These are phyloP conservation scores for Cyanistes caeruleus DNA, from an alignment of 2,113 vertebrate species.

Conservation along the genomic window DNA sequence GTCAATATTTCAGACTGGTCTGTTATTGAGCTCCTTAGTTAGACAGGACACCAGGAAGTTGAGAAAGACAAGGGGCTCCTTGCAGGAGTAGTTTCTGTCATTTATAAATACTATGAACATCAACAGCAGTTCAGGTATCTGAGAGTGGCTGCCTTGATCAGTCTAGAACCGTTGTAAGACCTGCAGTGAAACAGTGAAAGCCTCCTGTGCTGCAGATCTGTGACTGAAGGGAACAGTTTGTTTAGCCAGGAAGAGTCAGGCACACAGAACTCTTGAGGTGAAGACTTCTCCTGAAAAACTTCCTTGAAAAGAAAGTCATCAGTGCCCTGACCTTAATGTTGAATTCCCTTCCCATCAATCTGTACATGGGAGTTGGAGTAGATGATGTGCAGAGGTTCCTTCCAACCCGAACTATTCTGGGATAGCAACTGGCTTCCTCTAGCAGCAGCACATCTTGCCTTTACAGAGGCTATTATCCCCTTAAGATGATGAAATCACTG, in stretches of 20 bases:
- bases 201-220: not conserved
- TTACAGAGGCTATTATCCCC: not conserved
- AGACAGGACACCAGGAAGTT: not conserved
- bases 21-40: not conserved
- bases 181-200: not conserved
- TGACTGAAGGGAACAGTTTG: not conserved
- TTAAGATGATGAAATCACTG: not conserved
- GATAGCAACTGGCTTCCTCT: not conserved
- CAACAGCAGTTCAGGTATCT: not conserved
- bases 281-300: not conserved
- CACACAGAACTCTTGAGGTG: not conserved
- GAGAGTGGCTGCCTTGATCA: not conserved
- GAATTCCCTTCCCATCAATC: not conserved
- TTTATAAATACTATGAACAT: constrained; percentile 39
- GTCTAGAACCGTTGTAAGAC: not conserved
- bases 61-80: not conserved
- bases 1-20: not conserved
- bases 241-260: not conserved
- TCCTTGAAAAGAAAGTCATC: not conserved
- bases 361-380: not conserved
- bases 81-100: not conserved
- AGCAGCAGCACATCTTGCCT: not conserved
- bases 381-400: not conserved
- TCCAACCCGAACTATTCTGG: not conserved
- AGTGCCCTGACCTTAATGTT: not conserved